These are phyloP conservation scores for Steatornis caripensis DNA, from an alignment of 2,113 vertebrate species.

Conservation along the genomic window DNA sequence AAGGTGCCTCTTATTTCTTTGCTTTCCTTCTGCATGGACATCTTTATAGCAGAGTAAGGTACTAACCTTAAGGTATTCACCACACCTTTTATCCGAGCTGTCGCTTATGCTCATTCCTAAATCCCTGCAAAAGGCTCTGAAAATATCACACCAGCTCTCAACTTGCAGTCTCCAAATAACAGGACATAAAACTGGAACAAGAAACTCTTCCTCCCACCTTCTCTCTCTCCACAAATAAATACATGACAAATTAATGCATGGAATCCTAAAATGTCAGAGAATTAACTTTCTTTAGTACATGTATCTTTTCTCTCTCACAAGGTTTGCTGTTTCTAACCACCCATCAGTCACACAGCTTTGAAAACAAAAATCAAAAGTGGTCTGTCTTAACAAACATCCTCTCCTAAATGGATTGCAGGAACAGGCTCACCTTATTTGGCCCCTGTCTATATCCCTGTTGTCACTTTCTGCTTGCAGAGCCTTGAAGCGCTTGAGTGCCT, in stretches of 20 bases:
- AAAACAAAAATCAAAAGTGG: not conserved
- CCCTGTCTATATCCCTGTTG: not conserved
- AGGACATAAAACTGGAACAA: conserved; percentile 37
- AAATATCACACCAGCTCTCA: conserved; percentile 4
- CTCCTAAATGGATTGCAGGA: not conserved
- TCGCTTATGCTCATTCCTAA: not conserved
- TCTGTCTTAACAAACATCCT: not conserved
- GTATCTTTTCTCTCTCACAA: not conserved
- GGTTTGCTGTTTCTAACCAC: not conserved
- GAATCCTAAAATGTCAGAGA: not conserved
- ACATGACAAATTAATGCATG: conserved; percentile 28
- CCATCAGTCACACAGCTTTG: not conserved
- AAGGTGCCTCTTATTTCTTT: not conserved
- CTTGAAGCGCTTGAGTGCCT: not conserved
- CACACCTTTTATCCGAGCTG: not conserved
- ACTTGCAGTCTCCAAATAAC: conserved; percentile 28
- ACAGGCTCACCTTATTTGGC: not conserved
- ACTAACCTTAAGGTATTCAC: not conserved
- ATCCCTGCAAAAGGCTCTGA: conserved; percentile 1
- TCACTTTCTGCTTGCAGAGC: not conserved
- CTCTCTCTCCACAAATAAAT: conserved; percentile 43
- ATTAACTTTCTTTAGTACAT: not conserved
- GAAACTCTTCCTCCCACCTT: conserved; percentile 1
- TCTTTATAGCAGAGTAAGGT: not conserved
- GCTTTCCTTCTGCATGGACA: not conserved